Conservation (phyloP, 2,113 vertebrate genomes). For the Thalassoma bifasciatum region DNA sequence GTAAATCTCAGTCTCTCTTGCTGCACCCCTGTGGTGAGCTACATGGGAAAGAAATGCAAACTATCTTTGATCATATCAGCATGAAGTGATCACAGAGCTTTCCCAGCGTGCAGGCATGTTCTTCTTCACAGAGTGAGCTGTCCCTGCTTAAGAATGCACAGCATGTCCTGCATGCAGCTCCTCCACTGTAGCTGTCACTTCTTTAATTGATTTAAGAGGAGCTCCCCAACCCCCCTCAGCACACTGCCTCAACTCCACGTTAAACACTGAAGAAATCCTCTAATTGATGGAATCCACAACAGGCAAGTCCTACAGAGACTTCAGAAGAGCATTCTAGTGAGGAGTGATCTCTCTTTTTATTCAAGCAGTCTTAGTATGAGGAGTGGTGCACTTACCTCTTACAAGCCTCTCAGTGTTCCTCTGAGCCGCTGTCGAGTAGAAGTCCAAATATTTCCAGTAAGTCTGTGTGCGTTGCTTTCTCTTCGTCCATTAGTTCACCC, state of each 20-base stretch:
- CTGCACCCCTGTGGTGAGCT: not conserved
- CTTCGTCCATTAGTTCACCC: constrained; percentile 5
- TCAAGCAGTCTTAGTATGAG: constrained; percentile 13
- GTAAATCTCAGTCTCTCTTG: not conserved
- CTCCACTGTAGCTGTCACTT: constrained; percentile 48
- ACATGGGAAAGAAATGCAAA: not conserved
- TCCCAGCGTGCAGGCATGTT: constrained; percentile 4
- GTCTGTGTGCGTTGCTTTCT: not conserved
- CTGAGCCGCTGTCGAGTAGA: not conserved
- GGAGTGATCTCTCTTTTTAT: not conserved
- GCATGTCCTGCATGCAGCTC: constrained; percentile 41
- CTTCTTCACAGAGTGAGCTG: not conserved
- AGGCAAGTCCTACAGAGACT: not conserved
- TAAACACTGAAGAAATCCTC: constrained; percentile 23
- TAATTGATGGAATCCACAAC: not conserved
- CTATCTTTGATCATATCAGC: not conserved
- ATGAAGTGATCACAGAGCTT: not conserved
- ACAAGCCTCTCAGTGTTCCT: constrained; percentile 30
- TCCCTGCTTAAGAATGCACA: constrained; percentile 36
- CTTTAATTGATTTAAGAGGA: constrained; percentile 49
- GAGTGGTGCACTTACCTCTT: constrained; percentile 46
- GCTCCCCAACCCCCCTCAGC: not conserved
- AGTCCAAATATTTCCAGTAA: constrained; percentile 21
- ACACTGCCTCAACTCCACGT: constrained; percentile 2
- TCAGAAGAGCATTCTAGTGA: not conserved